Evolutionary conservation across 2,113 vertebrate genomes (phyloP), one percentile per base, ranked within the genome.

Genomic region (Origma solitaria): DNA sequence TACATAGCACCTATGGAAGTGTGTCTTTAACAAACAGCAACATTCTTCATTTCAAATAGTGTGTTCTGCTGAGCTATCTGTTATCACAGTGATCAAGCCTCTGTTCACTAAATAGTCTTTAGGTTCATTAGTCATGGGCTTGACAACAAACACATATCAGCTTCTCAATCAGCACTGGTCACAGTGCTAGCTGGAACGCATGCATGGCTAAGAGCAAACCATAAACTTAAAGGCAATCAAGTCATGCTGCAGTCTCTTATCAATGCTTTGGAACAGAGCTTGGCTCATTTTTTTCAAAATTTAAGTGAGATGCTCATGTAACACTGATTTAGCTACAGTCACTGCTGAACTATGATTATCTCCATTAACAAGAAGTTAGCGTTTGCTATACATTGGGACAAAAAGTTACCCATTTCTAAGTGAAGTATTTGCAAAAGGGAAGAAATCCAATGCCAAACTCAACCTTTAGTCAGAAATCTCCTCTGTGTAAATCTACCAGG

Each of bases 391-490:
- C 23, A 20, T 3, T 13, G 9, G 61, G 47, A 82, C 62, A 82
- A 82, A 94, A 95, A 72, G 51, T 60, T 37, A 84, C 31, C 42
- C 14, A 45, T 33, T 73, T 92, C 50, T 66, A 86, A 64, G 44
- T 12, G 11, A 90, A 30, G 7, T 60, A 80, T 42, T 61, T 70
- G 42, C n/a, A 72, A 70, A 90, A 68, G 33, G n/a, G 61, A 69
- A 50, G 11, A 80, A 86, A 83, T 31, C 30, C 68, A 50, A 16
- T 38, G 64, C 42, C 88, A 94, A 81, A 58, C 27, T 66, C 72
- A 90, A 86, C 76, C 82, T 92, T 92, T 86, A 83, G 64, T 70
- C 88, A 77, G 49, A 56, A 50, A 70, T 50, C 64, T 50, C 19
- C 31, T 49, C 62, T 77, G 40, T 77, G 88, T 56, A 77, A 77